Percentiles rank a stretch among this genome's conserved stretches.
Evolutionary conservation across 2,888 invertebrate genomes (phyloP).

Genomic region (Cloeon dipterum): DNA sequence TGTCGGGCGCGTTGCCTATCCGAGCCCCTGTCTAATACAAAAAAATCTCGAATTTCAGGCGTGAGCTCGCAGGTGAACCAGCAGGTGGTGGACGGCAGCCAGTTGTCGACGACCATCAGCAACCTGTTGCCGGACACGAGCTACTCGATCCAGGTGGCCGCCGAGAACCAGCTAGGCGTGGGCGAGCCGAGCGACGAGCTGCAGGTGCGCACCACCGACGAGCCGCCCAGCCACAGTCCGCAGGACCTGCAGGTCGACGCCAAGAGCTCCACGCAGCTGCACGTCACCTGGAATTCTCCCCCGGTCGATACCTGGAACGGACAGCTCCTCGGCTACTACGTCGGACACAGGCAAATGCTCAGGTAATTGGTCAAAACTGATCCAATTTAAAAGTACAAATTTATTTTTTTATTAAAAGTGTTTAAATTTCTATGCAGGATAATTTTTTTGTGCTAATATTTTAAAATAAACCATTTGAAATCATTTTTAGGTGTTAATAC

Average conservation of each 20-base stretch:
- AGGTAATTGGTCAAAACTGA: too few species aligned
- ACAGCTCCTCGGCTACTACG: conserved; percentile 12
- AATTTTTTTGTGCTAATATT: too few species aligned
- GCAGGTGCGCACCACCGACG: conserved; percentile 11
- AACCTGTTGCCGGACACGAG: conserved; percentile 29
- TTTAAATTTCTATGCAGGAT: too few species aligned
- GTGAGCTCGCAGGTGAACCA: too few species aligned
- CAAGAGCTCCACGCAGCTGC: conserved; percentile 10
- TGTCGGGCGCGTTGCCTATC: too few species aligned
- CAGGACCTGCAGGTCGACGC: conserved; percentile 11
- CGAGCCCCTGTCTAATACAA: too few species aligned
- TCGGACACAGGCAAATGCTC: conserved; percentile 10
- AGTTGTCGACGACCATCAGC: conserved; percentile 16
- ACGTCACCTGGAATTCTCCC: conserved; percentile 13
- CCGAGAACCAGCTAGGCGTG: conserved; percentile 29
- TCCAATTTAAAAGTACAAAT: too few species aligned
- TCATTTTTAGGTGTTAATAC: too few species aligned
- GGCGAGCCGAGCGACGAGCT: conserved; percentile 15
- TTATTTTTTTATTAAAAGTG: too few species aligned
- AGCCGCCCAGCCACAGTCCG: conserved; percentile 18
- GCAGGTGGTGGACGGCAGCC: conserved; percentile 12
- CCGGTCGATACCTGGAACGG: conserved; percentile 13
- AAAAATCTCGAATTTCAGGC: too few species aligned
- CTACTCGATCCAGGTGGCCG: conserved; percentile 28
- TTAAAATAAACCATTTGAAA: too few species aligned